Conservation (phyloP, 2,888 invertebrate genomes). For the Caprella mutica region DNA sequence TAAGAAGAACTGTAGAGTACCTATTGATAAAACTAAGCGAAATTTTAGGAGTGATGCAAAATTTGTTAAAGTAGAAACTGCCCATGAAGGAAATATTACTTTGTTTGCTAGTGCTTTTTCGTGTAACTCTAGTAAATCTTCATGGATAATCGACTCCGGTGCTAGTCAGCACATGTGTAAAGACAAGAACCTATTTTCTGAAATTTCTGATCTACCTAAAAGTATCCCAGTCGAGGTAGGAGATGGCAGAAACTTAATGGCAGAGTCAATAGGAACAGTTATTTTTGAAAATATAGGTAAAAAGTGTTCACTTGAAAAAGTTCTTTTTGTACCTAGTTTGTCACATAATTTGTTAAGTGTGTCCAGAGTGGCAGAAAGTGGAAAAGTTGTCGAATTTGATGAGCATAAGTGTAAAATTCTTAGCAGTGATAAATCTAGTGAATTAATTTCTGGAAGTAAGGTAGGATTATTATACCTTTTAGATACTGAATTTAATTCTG, state of each 20-base stretch:
- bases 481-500: too few species aligned
- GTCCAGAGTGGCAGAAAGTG: neutral
- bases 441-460: neutral
- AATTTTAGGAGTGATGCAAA: neutral
- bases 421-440: neutral
- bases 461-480: too few species aligned
- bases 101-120: too few species aligned
- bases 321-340: neutral
- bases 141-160: neutral
- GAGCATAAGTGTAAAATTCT: neutral
- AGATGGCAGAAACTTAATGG: neutral
- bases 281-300: neutral
- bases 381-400: neutral
- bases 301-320: neutral
- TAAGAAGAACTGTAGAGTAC: neutral
- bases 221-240: neutral
- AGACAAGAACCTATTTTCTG: neutral
- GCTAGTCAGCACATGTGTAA: neutral
- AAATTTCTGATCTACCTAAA: neutral
- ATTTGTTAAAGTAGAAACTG: neutral
- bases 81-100: neutral
- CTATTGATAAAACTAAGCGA: too few species aligned
- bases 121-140: neutral
- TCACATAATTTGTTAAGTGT: neutral
- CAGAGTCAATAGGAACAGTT: neutral